Percentiles rank a stretch among this genome's conserved stretches.
Conservation (phyloP, 2,113 vertebrate species). For the Isichthys henryi region DNA sequence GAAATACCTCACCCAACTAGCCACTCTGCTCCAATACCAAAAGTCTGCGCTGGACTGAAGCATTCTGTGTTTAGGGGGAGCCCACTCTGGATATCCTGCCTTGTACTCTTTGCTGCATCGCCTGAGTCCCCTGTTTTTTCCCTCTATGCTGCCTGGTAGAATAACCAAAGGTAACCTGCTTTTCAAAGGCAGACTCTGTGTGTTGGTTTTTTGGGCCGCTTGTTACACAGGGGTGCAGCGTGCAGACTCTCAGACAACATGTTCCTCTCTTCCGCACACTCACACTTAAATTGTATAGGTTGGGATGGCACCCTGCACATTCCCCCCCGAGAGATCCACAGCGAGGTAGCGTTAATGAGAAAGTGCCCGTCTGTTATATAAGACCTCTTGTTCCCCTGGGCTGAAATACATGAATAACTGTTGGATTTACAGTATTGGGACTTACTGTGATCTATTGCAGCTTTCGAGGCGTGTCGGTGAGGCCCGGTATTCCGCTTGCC, state of each 20-base stretch:
- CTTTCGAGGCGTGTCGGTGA: background rate
- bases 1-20: background rate
- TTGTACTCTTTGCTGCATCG: background rate
- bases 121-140: background rate
- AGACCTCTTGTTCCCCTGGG: background rate
- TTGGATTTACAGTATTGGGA: background rate
- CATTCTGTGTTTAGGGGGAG: background rate
- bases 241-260: background rate
- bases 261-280: background rate
- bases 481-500: background rate
- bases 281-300: background rate
- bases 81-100: background rate
- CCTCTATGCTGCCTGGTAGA: background rate
- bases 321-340: background rate
- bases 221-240: background rate
- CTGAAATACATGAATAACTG: conserved; percentile 2
- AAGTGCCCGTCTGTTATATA: background rate
- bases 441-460: background rate
- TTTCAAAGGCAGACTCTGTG: background rate
- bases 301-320: background rate
- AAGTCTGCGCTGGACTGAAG: background rate
- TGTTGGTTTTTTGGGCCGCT: background rate
- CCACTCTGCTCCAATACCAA: background rate
- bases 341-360: background rate
- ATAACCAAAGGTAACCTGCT: background rate